phyloP scores from a whole-genome alignment of 2,888 invertebrate genomes.

The Gonocerus acuteangulatus region DNA sequence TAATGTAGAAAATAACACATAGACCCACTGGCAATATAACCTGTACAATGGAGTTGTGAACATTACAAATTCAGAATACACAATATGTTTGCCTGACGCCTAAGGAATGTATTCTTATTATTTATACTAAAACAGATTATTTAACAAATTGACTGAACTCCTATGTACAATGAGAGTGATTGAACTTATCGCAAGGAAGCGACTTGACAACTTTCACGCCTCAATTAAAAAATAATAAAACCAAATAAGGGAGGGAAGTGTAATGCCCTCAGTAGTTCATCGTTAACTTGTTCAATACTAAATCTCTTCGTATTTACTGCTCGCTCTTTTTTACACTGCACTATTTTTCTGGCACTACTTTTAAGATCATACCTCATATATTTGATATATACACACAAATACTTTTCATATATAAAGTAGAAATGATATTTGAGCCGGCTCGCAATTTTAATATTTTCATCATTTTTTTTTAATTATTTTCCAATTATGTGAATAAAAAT shows the following conservation, averaged over 20 bases:
- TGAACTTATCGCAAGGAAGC: neutral
- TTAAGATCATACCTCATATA: slow-evolving; percentile 1
- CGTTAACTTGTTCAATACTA: neutral
- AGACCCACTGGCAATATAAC: slow-evolving; percentile 19
- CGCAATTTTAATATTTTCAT: slow-evolving; percentile 2
- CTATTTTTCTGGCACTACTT: slow-evolving; percentile 17
- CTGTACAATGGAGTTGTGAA: slow-evolving; percentile 17
- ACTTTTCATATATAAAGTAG: slow-evolving; percentile 21
- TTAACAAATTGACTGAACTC: slow-evolving; percentile 4
- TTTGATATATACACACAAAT: slow-evolving; percentile 18
- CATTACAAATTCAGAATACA: slow-evolving; percentile 24
- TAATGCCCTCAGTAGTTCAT: slow-evolving; percentile 17
- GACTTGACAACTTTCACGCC: neutral
- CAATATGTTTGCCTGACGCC: neutral
- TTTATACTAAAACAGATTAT: neutral
- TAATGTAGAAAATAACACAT: slow-evolving; percentile 29
- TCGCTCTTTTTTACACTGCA: slow-evolving; percentile 14
- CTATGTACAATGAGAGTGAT: neutral
- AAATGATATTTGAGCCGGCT: slow-evolving; percentile 5
- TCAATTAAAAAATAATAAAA: slow-evolving; percentile 15
- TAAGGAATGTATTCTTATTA: neutral
- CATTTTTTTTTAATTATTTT: no score
- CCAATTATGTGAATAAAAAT: neutral
- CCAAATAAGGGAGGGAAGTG: slow-evolving; percentile 1
- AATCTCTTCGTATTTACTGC: neutral